Base-by-base conservation (phyloP, 1,140 invertebrate species). In the Stegodyphus dumicola region DNA sequence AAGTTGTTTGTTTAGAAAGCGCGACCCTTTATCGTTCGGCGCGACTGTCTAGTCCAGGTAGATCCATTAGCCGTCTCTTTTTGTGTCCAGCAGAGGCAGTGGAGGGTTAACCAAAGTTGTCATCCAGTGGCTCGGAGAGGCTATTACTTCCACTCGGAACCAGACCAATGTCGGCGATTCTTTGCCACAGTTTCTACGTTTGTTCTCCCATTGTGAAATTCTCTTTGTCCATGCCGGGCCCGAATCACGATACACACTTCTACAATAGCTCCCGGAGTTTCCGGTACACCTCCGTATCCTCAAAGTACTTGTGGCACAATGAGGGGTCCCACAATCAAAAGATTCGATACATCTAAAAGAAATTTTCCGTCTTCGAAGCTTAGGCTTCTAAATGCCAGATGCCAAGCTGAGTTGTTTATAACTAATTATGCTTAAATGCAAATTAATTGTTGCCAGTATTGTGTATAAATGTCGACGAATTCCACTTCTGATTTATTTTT, bases 201-300 rank as follows among this genome's bases (percentile, higher is more conserved):
- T 84, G 80, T 84, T 75, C 64, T 67, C 51, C 71, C 52, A 48
- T 65, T 76, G 80, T 76, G 79, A 64, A 53, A 48, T n/a, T 69
- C 52, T 48, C 53, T 49, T 75, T 84, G 80, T 75, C 71, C 71
- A 67, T 54, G 53, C 48, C n/a, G 73, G 17, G n/a, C 53, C 18
- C 56, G 56, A 69, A 56, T 33, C 73, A 75, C 64, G 80, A 84
- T 84, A 84, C 80, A 84, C 71, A 76, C 73, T n/a, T 66, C 54
- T n/a, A 84, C 80, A 84, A 84, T 67, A 64, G 73, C 9, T n/a
- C 71, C 71, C 15, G 15, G 65, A 56, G 71, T 76, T 84, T 84
- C 80, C 80, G 80, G 71, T 84, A 81, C 78, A 64, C 78, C 78
- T 73, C n/a, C 78, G 54, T 49, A 66, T 74, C 78, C 69, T 7